Evolutionary conservation across 2,888 invertebrate species (phyloP).

Genomic region (Tupiocoris notatus): DNA sequence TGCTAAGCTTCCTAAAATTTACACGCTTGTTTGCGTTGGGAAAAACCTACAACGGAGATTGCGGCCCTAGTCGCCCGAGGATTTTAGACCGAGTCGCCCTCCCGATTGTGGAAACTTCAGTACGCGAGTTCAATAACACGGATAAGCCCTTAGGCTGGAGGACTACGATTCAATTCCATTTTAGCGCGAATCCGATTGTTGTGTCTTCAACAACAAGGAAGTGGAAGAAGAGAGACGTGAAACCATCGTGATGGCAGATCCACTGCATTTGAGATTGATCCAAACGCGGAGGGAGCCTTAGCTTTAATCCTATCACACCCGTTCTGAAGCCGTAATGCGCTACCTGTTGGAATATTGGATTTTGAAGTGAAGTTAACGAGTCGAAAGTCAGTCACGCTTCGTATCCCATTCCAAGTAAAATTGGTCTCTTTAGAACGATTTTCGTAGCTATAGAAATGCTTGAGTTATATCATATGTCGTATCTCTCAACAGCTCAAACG

Average conservation of each 20-base stretch:
- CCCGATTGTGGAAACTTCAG: background rate
- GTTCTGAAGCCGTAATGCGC: background rate
- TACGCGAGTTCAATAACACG: background rate
- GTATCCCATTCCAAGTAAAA: too few relatives aligned
- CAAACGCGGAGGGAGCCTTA: background rate
- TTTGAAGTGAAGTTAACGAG: too few relatives aligned
- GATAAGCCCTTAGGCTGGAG: background rate
- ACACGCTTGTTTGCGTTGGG: background rate
- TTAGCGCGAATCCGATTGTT: background rate
- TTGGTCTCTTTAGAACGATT: too few relatives aligned
- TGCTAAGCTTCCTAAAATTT: background rate
- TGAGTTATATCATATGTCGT: too few relatives aligned
- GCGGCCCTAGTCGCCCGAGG: background rate
- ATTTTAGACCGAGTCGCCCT: background rate
- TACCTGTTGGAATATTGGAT: too few relatives aligned
- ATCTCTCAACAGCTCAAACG: too few relatives aligned
- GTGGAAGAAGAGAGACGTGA: background rate
- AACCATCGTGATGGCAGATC: background rate
- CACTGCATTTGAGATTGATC: background rate
- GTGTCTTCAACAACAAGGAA: background rate
- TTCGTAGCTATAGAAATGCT: too few relatives aligned
- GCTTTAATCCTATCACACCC: background rate
- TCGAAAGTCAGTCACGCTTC: too few relatives aligned
- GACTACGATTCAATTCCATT: background rate
- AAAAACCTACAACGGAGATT: background rate